Base-by-base conservation (phyloP, 2,113 vertebrate species). In the Zeus faber region DNA sequence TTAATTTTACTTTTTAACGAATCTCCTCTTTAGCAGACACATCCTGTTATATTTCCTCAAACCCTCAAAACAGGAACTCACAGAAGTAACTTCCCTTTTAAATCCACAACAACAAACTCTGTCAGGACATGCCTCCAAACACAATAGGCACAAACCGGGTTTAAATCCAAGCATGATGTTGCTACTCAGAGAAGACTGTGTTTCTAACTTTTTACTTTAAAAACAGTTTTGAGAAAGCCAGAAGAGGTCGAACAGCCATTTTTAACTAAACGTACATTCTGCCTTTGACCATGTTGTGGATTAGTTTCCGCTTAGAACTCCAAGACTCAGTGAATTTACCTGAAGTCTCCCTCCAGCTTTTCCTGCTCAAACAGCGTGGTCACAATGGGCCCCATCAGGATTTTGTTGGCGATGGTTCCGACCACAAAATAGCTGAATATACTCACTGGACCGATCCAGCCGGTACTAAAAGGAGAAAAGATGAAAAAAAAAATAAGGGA, bases 321-420 rank as follows among this genome's bases (percentile, higher is more conserved):
- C n/a, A n/a, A n/a, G n/a, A n/a, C n/a, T n/a, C n/a, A n/a, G n/a
- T n/a, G 2, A 29, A 46, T 54, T 26, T 76, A 90, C 97, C 97
- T 95, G 82, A 98, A 98, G 78, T 99, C 91, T 6, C 97, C 96
- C 39, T 99, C 97, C 65, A 98, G 87, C 70, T 97, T 99, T 75
- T 99, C 97, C 72, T 99, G 97, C 48, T 96, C 89, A 53, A 94
- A 91, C 70, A 99, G 85, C 57, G 92, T 95, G 0, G 89, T 87
- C 61, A 99, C 91, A 40, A 99, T 94, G 1, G 97, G 96, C 17
- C 93, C 93, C 90, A 99, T 98, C 31, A 99, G 76, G 17, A 91
- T 54, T 79, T 92, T 98, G 80, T 98, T 98, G 83, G 90, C 53
- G 0, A 96, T 16, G 0, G 93, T 96, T 18, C 96, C 97, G n/a